Evolutionary conservation across 2,113 vertebrate genomes (phyloP).

Genomic region (Saguinus imperator): DNA sequence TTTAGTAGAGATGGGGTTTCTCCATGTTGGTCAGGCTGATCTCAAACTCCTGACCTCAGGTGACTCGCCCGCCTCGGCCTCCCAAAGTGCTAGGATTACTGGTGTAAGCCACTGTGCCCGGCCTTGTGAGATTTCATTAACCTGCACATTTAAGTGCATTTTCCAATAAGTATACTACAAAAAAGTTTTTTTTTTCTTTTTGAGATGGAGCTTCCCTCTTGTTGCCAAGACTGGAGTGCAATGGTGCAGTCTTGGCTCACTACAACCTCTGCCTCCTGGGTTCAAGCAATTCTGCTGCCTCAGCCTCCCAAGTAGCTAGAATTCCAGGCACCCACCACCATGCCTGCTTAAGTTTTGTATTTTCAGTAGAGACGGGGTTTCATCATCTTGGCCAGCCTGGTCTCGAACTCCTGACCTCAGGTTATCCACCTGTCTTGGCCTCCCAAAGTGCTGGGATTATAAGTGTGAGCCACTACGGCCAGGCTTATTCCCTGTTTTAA

Average conservation of each 20-base stretch:
- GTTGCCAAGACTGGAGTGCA: neutral
- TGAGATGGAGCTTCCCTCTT: neutral
- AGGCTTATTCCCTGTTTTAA: neutral
- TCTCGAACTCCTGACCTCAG: neutral
- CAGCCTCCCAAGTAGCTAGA: neutral
- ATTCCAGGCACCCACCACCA: neutral
- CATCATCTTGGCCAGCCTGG: neutral
- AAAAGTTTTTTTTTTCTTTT: neutral
- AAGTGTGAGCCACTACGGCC: neutral
- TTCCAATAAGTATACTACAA: neutral
- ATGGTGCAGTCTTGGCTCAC: neutral
- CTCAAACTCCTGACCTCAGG: no score
- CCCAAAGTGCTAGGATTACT: no score
- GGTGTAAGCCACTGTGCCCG: no score
- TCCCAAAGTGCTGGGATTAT: neutral
- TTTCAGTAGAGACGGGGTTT: neutral
- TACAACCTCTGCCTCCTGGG: neutral
- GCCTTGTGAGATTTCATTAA: neutral
- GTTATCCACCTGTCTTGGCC: neutral
- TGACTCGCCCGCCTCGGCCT: no score
- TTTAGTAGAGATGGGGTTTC: no score
- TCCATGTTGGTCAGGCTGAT: no score
- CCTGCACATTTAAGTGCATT: neutral
- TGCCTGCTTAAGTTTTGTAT: no score
- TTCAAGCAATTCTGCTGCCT: neutral